Evolutionary conservation across 2,113 vertebrate genomes (phyloP).

Genomic region (Clinocottus analis): DNA sequence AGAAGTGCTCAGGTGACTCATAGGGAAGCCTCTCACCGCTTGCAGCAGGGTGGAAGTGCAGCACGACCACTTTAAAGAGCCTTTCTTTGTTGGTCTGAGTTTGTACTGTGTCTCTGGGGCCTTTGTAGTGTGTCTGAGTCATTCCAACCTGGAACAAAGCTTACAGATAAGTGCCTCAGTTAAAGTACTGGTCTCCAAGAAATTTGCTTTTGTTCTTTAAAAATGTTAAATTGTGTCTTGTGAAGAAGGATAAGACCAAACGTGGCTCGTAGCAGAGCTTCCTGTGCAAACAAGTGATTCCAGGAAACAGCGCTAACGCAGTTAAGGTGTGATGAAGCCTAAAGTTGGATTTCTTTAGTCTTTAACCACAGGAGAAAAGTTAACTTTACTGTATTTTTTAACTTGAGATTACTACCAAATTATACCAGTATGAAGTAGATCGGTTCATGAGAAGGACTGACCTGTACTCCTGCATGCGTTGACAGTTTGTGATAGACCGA

Average conservation of each 20-base stretch:
- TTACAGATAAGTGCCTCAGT: conserved; percentile 55
- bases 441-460: neutral
- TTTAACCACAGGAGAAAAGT: neutral
- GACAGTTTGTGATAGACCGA: neutral
- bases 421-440: neutral
- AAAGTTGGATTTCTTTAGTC: conserved; percentile 3
- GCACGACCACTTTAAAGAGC: conserved; percentile 55
- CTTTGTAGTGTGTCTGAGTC: conserved; percentile 53
- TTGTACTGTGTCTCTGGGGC: conserved; percentile 49
- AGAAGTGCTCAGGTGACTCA: conserved; percentile 70
- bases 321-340: conserved; percentile 10
- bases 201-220: conserved; percentile 60
- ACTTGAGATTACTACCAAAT: neutral
- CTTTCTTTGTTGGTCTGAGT: conserved; percentile 46
- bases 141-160: conserved; percentile 53
- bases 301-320: neutral
- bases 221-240: conserved; percentile 40
- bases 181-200: conserved; percentile 45
- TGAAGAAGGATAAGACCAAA: conserved; percentile 23
- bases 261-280: neutral
- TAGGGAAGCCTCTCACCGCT: conserved; percentile 60
- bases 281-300: neutral
- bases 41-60: conserved; percentile 52
- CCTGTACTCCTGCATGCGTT: neutral
- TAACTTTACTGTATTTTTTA: neutral